These are phyloP conservation scores for Clinocottus analis DNA, from an alignment of 2,113 vertebrate species.

Conservation along the genomic window DNA sequence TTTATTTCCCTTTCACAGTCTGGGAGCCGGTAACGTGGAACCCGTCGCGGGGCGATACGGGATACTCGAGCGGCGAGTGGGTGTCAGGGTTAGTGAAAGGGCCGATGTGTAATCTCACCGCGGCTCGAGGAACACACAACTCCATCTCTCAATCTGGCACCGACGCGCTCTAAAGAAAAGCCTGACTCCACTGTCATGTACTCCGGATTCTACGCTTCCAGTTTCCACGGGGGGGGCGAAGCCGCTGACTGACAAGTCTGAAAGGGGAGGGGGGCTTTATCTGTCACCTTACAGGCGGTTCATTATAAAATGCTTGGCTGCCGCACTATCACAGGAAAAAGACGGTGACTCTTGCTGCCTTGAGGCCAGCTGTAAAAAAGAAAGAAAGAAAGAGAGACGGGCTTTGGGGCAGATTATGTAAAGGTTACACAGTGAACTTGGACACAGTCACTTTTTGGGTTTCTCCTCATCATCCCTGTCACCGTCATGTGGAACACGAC, in stretches of 20 bases:
- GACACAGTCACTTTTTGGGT: constrained; percentile 40
- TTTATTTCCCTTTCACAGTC: background rate
- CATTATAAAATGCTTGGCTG: constrained; percentile 62
- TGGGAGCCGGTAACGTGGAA: constrained; percentile 10
- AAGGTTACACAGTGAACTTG: constrained; percentile 50
- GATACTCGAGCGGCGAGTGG: constrained; percentile 25
- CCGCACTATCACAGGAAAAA: constrained; percentile 40
- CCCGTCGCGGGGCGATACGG: constrained; percentile 34
- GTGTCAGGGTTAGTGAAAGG: constrained; percentile 43
- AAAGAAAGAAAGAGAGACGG: constrained; percentile 13
- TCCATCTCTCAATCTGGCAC: constrained; percentile 54
- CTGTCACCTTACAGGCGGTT: constrained; percentile 70
- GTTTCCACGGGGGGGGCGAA: constrained; percentile 42
- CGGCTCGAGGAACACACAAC: constrained; percentile 48
- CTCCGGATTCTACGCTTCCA: constrained; percentile 50
- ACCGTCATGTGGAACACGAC: constrained; percentile 41
- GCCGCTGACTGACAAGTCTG: constrained; percentile 66
- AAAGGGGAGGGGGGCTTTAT: constrained; percentile 56
- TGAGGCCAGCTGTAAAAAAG: constrained; percentile 18
- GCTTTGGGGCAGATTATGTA: constrained; percentile 50
- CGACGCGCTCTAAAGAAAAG: constrained; percentile 43
- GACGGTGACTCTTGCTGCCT: constrained; percentile 46
- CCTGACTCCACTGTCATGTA: constrained; percentile 66
- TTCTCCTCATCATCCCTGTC: constrained; percentile 25
- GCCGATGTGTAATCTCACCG: constrained; percentile 45